Evolutionary conservation across 37 sponge, comb jelly and placozoan genomes (phyloP).

Genomic region (Halisarca cf. caerulea): DNA sequence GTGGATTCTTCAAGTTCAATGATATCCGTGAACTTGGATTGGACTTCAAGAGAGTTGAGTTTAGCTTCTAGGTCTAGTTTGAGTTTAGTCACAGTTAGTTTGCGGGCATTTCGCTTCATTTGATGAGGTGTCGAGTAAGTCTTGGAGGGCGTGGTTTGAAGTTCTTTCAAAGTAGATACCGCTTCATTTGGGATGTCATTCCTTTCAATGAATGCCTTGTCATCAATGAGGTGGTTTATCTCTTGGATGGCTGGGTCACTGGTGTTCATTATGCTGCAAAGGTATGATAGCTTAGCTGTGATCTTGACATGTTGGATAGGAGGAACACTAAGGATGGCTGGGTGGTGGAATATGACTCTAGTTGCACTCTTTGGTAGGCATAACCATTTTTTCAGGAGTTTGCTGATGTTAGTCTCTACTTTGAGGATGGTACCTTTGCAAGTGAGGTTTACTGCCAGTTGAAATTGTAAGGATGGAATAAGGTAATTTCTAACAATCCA

Average conservation of each 20-base stretch:
- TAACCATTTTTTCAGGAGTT: too few species aligned
- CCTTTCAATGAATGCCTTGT: slow-evolving; percentile 1
- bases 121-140: too few species aligned
- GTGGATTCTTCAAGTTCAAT: not conserved
- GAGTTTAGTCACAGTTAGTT: not conserved
- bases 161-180: not conserved
- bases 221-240: not conserved
- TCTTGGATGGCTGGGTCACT: not conserved
- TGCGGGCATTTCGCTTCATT: not conserved
- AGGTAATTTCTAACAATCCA: too few species aligned
- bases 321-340: too few species aligned
- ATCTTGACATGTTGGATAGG: too few species aligned
- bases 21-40: not conserved
- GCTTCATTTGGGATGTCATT: not conserved
- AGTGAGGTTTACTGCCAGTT: too few species aligned
- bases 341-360: too few species aligned
- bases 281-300: too few species aligned
- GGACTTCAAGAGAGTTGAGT: not conserved
- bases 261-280: not conserved
- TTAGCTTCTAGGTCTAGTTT: not conserved
- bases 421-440: too few species aligned
- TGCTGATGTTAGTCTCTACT: too few species aligned
- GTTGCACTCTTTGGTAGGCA: too few species aligned
- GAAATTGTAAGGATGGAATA: too few species aligned
- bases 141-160: not conserved